Conservation (phyloP, 2,888 invertebrate species). For the Amphiduros pacificus region DNA sequence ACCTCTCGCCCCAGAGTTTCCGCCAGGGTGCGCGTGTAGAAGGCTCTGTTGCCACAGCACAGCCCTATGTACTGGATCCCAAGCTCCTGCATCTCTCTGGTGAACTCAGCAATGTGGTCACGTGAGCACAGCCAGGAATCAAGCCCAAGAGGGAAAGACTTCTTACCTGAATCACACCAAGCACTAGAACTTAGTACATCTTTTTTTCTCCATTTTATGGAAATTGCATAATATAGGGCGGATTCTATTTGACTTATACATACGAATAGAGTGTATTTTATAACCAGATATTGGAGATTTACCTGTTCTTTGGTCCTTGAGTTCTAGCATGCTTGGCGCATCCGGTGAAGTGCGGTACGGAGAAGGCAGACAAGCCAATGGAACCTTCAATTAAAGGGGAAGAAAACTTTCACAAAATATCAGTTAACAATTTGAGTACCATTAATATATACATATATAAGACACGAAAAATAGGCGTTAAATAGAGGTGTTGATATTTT, state of each 20-base stretch:
- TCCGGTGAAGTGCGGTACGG: constrained; percentile 37
- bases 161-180: too few relatives aligned
- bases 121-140: constrained; percentile 31
- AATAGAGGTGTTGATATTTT: too few relatives aligned
- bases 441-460: too few relatives aligned
- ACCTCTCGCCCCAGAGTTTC: constrained; percentile 40
- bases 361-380: constrained; percentile 37
- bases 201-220: too few relatives aligned
- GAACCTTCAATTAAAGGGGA: constrained; percentile 14
- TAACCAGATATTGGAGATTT: too few relatives aligned
- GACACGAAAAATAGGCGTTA: too few relatives aligned
- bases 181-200: too few relatives aligned
- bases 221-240: too few relatives aligned
- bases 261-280: too few relatives aligned
- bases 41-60: constrained; percentile 47
- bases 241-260: too few relatives aligned
- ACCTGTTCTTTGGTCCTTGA: constrained; percentile 35
- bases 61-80: constrained; percentile 48
- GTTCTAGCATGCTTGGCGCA: constrained; percentile 36
- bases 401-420: too few relatives aligned
- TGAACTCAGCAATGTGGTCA: constrained; percentile 41
- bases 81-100: constrained; percentile 35
- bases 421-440: too few relatives aligned
- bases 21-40: constrained; percentile 41
- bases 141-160: constrained; percentile 37